Percentiles rank a stretch among this genome's conserved stretches.
These are phyloP conservation scores for Petrolisthes manimaculis DNA, from an alignment of 2,888 invertebrate genomes.

Conservation along the genomic window DNA sequence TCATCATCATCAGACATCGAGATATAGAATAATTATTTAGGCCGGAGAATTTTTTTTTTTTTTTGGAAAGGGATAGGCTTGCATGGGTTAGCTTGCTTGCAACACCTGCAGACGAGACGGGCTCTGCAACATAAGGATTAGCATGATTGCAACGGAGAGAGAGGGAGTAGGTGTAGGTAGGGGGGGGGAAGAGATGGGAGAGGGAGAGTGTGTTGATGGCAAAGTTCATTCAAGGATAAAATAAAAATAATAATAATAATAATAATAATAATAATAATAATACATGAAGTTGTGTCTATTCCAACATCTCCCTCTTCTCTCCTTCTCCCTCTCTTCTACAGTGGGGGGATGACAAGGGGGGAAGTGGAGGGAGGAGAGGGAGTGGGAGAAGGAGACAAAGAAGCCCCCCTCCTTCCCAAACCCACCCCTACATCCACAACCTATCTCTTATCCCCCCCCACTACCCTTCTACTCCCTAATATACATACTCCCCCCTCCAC, in stretches of 20 bases:
- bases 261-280: constrained; percentile 3
- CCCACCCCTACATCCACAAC: too few species aligned
- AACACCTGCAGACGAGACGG: constrained; percentile 4
- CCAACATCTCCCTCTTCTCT: too few species aligned
- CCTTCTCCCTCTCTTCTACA: too few species aligned
- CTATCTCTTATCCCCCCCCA: too few species aligned
- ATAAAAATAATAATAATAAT: constrained; percentile 13
- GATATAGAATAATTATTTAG: background rate
- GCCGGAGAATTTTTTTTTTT: background rate
- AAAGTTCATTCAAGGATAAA: background rate
- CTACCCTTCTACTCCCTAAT: too few species aligned
- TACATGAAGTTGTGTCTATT: background rate
- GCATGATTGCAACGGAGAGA: background rate
- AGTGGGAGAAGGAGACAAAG: too few species aligned
- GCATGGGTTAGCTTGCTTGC: background rate
- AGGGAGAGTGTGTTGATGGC: too few species aligned
- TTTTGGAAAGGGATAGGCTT: background rate
- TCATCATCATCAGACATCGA: too few species aligned
- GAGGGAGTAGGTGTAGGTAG: background rate
- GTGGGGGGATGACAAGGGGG: too few species aligned
- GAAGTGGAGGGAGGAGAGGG: too few species aligned
- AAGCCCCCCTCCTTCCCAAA: too few species aligned
- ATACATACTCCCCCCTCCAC: too few species aligned
- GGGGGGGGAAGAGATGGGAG: background rate
- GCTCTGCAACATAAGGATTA: constrained; percentile 16